Percentiles rank a stretch among this genome's conserved stretches.
These are phyloP conservation scores for Argyresthia albistria DNA, from an alignment of 2,888 invertebrate genomes.

Conservation along the genomic window DNA sequence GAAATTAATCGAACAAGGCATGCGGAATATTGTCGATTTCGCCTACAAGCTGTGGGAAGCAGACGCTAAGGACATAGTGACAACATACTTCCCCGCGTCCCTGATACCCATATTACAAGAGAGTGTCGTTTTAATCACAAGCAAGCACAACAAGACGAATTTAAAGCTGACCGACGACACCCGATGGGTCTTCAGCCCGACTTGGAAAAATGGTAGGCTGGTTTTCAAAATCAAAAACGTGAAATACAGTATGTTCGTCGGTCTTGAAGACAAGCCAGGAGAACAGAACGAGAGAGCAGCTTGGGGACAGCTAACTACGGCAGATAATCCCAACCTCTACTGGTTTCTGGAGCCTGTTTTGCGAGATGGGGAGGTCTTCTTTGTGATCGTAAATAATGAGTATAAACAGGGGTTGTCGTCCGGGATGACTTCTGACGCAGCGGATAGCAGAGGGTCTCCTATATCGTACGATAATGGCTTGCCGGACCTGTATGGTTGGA, in stretches of 20 bases:
- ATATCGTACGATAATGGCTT: slow-evolving; percentile 1
- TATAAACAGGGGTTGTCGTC: slow-evolving; percentile 8
- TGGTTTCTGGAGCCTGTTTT: slow-evolving; percentile 23
- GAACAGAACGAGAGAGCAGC: slow-evolving; percentile 18
- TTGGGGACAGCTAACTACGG: slow-evolving; percentile 15
- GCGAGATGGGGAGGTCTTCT: slow-evolving; percentile 16
- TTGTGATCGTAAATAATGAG: slow-evolving; percentile 21
- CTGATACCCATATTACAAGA: slow-evolving; percentile 19
- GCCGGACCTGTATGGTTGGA: slow-evolving; percentile 3
- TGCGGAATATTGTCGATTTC: slow-evolving; percentile 16
- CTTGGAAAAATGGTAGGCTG: slow-evolving; percentile 18
- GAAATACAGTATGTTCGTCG: slow-evolving; percentile 20
- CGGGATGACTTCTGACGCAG: neutral
- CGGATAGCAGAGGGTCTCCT: neutral
- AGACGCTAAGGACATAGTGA: slow-evolving; percentile 14
- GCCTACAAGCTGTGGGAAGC: slow-evolving; percentile 23
- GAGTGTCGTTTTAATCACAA: slow-evolving; percentile 19
- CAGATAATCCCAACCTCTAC: slow-evolving; percentile 12
- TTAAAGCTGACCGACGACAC: slow-evolving; percentile 19
- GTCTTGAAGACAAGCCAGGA: slow-evolving; percentile 17
- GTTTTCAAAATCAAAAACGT: slow-evolving; percentile 23
- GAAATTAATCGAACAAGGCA: slow-evolving; percentile 16
- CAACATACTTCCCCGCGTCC: slow-evolving; percentile 18
- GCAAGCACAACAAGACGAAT: slow-evolving; percentile 16
- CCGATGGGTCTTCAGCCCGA: slow-evolving; percentile 22